phyloP scores from a whole-genome alignment of 2,797 vertebrate species.

The Tangara arthus region DNA sequence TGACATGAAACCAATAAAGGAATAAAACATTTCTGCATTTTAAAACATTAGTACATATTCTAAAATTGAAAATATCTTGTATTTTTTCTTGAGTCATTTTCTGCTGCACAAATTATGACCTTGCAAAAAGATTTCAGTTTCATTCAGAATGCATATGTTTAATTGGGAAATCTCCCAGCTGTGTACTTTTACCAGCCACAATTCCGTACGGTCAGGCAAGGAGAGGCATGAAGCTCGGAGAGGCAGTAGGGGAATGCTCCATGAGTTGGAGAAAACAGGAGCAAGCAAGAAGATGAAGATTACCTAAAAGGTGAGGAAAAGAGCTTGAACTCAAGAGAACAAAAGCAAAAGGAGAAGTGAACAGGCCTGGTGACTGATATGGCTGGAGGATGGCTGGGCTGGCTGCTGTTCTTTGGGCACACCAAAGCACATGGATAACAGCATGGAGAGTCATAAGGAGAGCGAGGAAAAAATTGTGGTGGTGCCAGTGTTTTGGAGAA shows the following conservation, averaged over 20 bases:
- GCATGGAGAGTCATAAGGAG: neutral
- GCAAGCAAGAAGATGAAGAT: neutral
- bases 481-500: neutral
- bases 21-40: neutral
- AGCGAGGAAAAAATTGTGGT: neutral
- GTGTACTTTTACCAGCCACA: neutral
- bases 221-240: neutral
- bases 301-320: neutral
- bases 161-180: neutral
- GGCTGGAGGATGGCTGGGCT: neutral
- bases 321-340: neutral
- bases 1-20: neutral
- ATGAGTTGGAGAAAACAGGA: neutral
- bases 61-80: neutral
- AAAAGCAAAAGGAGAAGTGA: neutral
- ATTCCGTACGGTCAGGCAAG: neutral
- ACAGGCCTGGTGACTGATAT: neutral
- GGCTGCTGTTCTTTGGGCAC: neutral
- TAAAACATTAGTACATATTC: neutral
- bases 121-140: neutral
- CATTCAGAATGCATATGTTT: neutral
- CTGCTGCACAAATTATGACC: neutral
- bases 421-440: neutral
- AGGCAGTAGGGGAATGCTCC: rapidly evolving
- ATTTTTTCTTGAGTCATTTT: neutral